phyloP scores from a whole-genome alignment of 2,113 vertebrate genomes.

The Dromas ardeola region DNA sequence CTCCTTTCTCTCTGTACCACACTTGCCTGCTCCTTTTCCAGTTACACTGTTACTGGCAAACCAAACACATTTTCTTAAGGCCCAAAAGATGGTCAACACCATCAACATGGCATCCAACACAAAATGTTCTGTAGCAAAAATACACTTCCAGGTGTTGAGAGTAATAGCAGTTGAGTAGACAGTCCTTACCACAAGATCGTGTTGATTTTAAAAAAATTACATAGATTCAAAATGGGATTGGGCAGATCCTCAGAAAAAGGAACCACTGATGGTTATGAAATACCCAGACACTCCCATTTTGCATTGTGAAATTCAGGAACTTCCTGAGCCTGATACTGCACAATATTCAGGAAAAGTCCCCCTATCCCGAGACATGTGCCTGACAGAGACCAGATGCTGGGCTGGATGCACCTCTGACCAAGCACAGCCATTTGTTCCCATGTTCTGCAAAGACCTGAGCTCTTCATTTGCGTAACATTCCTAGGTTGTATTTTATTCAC shows the following conservation, averaged over 20 bases:
- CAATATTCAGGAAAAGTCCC: not conserved
- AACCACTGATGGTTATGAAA: not conserved
- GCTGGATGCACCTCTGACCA: not conserved
- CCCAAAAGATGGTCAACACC: not conserved
- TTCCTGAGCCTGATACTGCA: not conserved
- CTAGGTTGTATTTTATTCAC: not conserved
- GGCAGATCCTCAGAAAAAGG: not conserved
- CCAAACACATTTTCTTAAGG: not conserved
- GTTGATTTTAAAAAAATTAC: not conserved
- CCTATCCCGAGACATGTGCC: accelerated
- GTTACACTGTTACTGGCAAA: not conserved
- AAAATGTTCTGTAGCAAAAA: not conserved
- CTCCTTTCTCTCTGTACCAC: not conserved
- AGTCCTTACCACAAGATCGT: not conserved
- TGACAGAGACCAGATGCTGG: not conserved
- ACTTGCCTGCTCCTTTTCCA: not conserved
- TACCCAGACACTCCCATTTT: not conserved
- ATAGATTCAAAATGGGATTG: not conserved
- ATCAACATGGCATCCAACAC: not conserved
- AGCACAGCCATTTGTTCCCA: not conserved
- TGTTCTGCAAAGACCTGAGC: not conserved
- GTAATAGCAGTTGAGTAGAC: not conserved
- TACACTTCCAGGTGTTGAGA: not conserved
- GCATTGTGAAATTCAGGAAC: not conserved
- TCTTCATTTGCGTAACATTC: not conserved